A percentile compares a stretch with the other conserved stretches of the same genome.
Evolutionary conservation across 2,797 vertebrate species (phyloP).

Genomic region (Protosalanx chinensis): DNA sequence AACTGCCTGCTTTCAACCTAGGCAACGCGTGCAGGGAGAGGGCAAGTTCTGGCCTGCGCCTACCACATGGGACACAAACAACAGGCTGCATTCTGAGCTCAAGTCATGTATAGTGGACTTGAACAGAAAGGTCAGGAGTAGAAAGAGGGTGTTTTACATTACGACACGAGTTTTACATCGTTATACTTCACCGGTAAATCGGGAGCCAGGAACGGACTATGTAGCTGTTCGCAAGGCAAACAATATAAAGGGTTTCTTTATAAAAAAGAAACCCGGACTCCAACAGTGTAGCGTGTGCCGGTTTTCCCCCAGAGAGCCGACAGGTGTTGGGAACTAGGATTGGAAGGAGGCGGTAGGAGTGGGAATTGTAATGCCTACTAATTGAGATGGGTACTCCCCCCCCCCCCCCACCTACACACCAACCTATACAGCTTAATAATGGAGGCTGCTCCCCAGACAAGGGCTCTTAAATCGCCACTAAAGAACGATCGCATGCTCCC

Average conservation of each 20-base stretch:
- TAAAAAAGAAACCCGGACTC: too few species aligned
- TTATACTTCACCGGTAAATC: slow-evolving; percentile 48
- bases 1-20: slow-evolving; percentile 32
- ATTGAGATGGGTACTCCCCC: slow-evolving; percentile 17
- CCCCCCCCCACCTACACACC: slow-evolving; percentile 30
- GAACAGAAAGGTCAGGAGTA: slow-evolving; percentile 64
- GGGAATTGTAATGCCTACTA: slow-evolving; percentile 32
- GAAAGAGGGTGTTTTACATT: slow-evolving; percentile 57
- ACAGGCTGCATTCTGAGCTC: slow-evolving; percentile 63
- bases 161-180: slow-evolving; percentile 52
- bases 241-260: neutral
- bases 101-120: slow-evolving; percentile 48
- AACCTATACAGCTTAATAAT: slow-evolving; percentile 30
- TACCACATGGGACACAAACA: slow-evolving; percentile 33
- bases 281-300: neutral
- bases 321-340: slow-evolving; percentile 8
- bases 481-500: slow-evolving; percentile 45
- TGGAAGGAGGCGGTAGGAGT: neutral
- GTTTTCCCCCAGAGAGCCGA: slow-evolving; percentile 17
- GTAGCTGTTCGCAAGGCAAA: slow-evolving; percentile 13
- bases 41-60: slow-evolving; percentile 21
- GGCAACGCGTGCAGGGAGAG: slow-evolving; percentile 10
- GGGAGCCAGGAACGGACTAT: slow-evolving; percentile 43
- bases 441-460: slow-evolving; percentile 43
- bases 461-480: neutral